These are phyloP conservation scores for Pangasius djambal DNA, from an alignment of 2,797 vertebrate genomes.

Conservation along the genomic window DNA sequence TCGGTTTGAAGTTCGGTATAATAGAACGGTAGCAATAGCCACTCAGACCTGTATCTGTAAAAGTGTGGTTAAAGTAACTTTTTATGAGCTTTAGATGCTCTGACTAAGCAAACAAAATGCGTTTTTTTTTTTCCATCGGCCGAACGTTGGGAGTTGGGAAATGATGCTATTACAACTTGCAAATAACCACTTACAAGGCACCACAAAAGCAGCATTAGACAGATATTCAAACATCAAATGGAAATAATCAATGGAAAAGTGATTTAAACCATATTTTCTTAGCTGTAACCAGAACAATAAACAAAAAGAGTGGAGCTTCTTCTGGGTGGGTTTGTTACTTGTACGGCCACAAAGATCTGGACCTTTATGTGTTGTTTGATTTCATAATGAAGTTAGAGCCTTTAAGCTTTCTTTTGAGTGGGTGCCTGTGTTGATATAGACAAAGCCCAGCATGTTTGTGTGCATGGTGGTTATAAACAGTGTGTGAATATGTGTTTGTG, in stretches of 20 bases:
- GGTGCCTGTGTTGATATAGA: constrained; percentile 23
- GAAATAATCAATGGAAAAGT: constrained; percentile 29
- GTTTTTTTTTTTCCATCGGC: not conserved
- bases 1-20: not conserved
- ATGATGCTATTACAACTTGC: not conserved
- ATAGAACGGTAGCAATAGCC: not conserved
- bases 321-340: constrained; percentile 24
- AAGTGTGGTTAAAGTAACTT: not conserved
- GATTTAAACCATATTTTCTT: constrained; percentile 21
- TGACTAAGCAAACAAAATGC: not conserved
- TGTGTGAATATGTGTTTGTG: constrained; percentile 30
- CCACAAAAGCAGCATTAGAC: not conserved
- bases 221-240: constrained; percentile 17
- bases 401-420: constrained; percentile 33
- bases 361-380: constrained; percentile 18
- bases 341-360: constrained; percentile 4
- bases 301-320: constrained; percentile 29
- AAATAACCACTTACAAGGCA: not conserved
- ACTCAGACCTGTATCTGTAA: not conserved
- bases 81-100: not conserved
- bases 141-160: not conserved
- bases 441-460: constrained; percentile 15
- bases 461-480: constrained; percentile 42
- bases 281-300: constrained; percentile 46
- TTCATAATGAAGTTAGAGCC: constrained; percentile 13